These are phyloP conservation scores for Chascanopsetta lugubris DNA, from an alignment of 2,113 vertebrate species.

Conservation along the genomic window DNA sequence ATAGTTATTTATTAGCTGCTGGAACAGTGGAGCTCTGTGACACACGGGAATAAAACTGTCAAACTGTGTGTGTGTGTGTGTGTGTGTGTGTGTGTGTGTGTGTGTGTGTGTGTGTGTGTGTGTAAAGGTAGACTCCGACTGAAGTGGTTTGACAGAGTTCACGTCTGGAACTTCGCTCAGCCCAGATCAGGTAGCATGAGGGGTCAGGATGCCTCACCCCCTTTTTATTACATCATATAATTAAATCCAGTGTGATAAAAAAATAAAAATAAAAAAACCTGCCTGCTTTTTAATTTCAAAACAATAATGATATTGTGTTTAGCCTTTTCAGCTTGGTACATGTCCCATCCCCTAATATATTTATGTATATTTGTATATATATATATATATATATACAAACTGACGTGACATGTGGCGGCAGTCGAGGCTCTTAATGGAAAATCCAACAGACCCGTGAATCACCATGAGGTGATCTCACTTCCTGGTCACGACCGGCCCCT, in stretches of 20 bases:
- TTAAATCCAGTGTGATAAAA: no score
- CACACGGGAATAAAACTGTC: not conserved
- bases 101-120: not conserved
- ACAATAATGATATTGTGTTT: no score
- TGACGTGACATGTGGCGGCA: constrained; percentile 29
- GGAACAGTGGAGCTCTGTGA: not conserved
- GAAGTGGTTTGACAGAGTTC: not conserved
- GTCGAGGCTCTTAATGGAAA: constrained; percentile 12
- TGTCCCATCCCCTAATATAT: not conserved
- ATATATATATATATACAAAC: not conserved
- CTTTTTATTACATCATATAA: no score
- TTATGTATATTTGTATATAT: no score
- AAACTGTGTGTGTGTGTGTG: not conserved
- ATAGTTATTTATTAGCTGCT: not conserved
- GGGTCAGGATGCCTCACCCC: no score
- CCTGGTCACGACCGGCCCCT: no score
- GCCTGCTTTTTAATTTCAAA: no score
- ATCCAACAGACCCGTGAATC: constrained; percentile 28
- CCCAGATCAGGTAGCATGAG: no score
- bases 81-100: not conserved
- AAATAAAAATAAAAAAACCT: no score
- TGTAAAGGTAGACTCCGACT: no score
- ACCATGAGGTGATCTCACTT: not conserved
- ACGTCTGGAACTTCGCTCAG: no score
- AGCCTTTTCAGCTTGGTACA: no score